phyloP scores from a whole-genome alignment of 2,113 vertebrate genomes.

The Podilymbus podiceps region DNA sequence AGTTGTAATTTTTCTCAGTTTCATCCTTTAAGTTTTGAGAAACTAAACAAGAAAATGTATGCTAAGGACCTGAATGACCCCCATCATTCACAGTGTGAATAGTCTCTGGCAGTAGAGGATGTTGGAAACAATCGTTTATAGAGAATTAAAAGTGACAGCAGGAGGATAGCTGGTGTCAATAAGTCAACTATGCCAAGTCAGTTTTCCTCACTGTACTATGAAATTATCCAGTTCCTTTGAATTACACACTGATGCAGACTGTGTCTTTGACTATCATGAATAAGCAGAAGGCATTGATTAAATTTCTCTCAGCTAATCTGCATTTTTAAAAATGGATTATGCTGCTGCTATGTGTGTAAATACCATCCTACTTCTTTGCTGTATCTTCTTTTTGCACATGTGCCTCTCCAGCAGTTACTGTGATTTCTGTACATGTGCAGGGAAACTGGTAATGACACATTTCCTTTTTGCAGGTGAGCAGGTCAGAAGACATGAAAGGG shows the following conservation, averaged over 20 bases:
- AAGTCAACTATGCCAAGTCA: not conserved
- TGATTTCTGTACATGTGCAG: not conserved
- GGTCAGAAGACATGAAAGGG: not conserved
- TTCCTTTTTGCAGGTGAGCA: not conserved
- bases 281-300: slow-evolving; percentile 40
- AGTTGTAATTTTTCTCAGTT: not conserved
- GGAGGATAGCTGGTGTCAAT: not conserved
- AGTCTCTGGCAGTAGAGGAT: not conserved
- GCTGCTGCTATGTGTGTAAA: not conserved
- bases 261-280: slow-evolving; percentile 13
- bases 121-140: not conserved
- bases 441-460: not conserved
- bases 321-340: not conserved
- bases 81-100: not conserved
- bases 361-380: not conserved
- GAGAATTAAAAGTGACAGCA: not conserved
- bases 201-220: not conserved
- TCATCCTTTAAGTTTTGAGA: not conserved
- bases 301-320: not conserved
- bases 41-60: not conserved
- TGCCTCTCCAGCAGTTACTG: not conserved
- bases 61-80: not conserved
- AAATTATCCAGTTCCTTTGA: slow-evolving; percentile 16
- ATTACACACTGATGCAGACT: not conserved
- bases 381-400: not conserved